phyloP scores from a whole-genome alignment of 2,797 vertebrate species.

The Labroides dimidiatus region DNA sequence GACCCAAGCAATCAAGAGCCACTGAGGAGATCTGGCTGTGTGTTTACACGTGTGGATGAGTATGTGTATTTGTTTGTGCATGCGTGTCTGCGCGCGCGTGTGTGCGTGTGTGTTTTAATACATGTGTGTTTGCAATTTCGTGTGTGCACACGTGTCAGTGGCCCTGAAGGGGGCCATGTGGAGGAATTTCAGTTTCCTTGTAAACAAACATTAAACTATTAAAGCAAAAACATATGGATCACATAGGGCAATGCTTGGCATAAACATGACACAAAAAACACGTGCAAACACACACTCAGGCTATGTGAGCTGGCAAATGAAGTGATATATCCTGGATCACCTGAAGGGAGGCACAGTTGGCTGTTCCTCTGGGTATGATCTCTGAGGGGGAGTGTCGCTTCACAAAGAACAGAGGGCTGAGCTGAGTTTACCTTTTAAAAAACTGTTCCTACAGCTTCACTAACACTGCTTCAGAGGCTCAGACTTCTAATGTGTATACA shows the following conservation, averaged over 20 bases:
- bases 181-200: slow-evolving; percentile 50
- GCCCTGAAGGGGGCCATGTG: slow-evolving; percentile 54
- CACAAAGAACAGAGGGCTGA: slow-evolving; percentile 27
- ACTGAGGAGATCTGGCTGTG: slow-evolving; percentile 54
- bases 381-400: slow-evolving; percentile 23
- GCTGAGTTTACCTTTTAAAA: slow-evolving; percentile 40
- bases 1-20: slow-evolving; percentile 76
- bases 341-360: slow-evolving; percentile 49
- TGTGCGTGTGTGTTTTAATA: slow-evolving; percentile 18
- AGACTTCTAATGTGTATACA: slow-evolving; percentile 11
- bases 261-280: slow-evolving; percentile 36
- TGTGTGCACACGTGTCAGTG: slow-evolving; percentile 59
- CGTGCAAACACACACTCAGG: slow-evolving; percentile 13
- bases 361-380: slow-evolving; percentile 45
- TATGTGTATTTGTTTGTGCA: slow-evolving; percentile 58
- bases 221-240: slow-evolving; percentile 72
- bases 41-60: slow-evolving; percentile 65
- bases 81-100: slow-evolving; percentile 17
- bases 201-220: slow-evolving; percentile 67
- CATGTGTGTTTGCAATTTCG: slow-evolving; percentile 42
- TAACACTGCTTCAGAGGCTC: slow-evolving; percentile 25
- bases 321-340: slow-evolving; percentile 59
- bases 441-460: slow-evolving; percentile 25
- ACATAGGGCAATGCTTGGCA: slow-evolving; percentile 41
- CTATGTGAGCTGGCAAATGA: slow-evolving; percentile 44